Evolutionary conservation across 1,140 invertebrate species (phyloP), one percentile per base, ranked within the genome.

Genomic region (Aphelinus atriplicis): DNA sequence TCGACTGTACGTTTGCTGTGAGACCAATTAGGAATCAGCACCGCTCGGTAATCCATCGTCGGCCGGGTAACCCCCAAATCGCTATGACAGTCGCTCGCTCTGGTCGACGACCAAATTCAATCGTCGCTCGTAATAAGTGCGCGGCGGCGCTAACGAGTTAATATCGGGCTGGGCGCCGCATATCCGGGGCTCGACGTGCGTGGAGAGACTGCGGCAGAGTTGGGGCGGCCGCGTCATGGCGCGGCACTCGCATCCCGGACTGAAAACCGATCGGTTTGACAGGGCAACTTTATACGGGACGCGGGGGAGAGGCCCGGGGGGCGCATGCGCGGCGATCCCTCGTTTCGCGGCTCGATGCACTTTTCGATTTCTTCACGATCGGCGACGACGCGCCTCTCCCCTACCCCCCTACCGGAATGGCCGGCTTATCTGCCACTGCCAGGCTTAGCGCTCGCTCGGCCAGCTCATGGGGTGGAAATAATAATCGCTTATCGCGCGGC

Each of bases 341-440:
- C 77, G 72, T 84, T 87, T 86, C 83, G 85, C 85, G 84, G 84
- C 66, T 84, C 81, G 81, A 75, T 85, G 86, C 82, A 79, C 80
- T 84, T 86, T 85, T 85, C 84, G 81, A 87, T 86, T 87, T 86
- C 81, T 81, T 80, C 62, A 80, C 79, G 78, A 83, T 81, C 78
- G 80, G 51, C 9, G 75, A 72, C 76, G 71, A 26, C 26, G 26
- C 26, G 26, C 26, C 26, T 26, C 26, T 26, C 26, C 26, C 26
- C 26, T 26, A 0, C 26, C 26, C 26, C 26, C 26, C 26, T 26
- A 26, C 26, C 46, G 71, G 7, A 4, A 26, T 3, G 7, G 57
- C 46, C 47, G 68, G 81, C 83, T 87, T 87, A 87, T 87, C 85
- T 79, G 69, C 7, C 65, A 6, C 65, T 73, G 63, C 79, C 84